phyloP scores from a whole-genome alignment of 2,797 vertebrate species.

The Fringilla coelebs region DNA sequence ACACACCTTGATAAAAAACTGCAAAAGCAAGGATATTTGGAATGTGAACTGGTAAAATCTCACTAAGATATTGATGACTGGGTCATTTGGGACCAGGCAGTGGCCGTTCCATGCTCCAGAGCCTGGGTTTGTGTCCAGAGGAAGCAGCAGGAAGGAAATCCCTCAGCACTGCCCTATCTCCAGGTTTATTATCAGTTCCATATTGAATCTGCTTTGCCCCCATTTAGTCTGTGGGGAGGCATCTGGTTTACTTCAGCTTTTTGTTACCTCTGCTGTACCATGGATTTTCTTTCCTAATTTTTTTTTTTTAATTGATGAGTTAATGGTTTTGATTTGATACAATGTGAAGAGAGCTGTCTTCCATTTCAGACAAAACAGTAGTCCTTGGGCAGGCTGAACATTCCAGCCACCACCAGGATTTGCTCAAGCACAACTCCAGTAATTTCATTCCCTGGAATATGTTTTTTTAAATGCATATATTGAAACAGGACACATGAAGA shows the following conservation, averaged over 20 bases:
- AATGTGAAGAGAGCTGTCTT: background rate
- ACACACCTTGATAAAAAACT: background rate
- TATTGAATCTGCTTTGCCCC: background rate
- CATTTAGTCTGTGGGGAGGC: background rate
- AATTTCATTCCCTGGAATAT: background rate
- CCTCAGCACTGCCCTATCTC: background rate
- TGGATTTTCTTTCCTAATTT: background rate
- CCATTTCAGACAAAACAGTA: background rate
- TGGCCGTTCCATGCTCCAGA: background rate
- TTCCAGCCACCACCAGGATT: background rate
- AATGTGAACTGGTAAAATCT: background rate
- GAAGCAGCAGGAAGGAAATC: background rate
- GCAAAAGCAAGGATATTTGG: background rate
- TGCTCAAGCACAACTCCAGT: background rate
- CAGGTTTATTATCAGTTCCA: slow-evolving; percentile 19
- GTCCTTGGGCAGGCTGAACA: background rate
- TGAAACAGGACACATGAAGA: background rate
- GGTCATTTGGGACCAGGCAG: background rate
- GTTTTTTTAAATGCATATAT: background rate
- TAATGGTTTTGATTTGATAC: slow-evolving; percentile 1
- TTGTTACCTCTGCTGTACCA: background rate
- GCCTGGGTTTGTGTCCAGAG: background rate
- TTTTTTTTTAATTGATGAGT: background rate
- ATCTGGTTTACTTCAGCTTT: slow-evolving; percentile 42
- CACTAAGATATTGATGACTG: background rate